Evolutionary conservation across 35 echinoderm and acorn worm species (phyloP).

Genomic region (Ophiothrix spiculata): DNA sequence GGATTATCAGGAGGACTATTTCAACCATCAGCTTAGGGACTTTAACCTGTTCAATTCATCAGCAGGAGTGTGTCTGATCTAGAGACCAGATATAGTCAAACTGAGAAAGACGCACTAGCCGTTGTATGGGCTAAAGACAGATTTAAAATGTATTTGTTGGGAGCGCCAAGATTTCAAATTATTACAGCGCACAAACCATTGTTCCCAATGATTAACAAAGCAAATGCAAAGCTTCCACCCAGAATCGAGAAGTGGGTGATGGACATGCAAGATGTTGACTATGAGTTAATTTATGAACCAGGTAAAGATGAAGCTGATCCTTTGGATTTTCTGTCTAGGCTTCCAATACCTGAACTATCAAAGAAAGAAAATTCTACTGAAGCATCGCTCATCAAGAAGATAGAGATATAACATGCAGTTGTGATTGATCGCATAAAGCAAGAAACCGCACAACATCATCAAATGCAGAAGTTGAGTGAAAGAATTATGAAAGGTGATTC

Average conservation of each 20-base stretch:
- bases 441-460: conserved; percentile 7
- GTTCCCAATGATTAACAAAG: conserved; percentile 29
- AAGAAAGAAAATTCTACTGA: conserved; percentile 31
- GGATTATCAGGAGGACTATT: conserved; percentile 37
- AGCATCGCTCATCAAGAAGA: background rate
- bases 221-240: conserved; percentile 26
- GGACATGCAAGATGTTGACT: conserved; percentile 56
- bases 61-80: conserved; percentile 41
- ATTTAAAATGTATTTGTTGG: conserved; percentile 37
- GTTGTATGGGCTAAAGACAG: conserved; percentile 32
- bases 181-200: conserved; percentile 42
- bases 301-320: conserved; percentile 46
- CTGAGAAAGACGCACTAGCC: conserved; percentile 61
- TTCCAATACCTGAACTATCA: conserved; percentile 33
- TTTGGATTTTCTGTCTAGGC: conserved; percentile 42
- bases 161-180: conserved; percentile 37
- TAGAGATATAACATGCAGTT: conserved; percentile 22
- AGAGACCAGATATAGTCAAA: conserved; percentile 68
- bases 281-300: conserved; percentile 41
- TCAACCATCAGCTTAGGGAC: conserved; percentile 25
- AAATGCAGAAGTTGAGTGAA: conserved; percentile 8
- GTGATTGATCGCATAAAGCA: background rate
- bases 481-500: conserved; percentile 16
- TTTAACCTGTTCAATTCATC: conserved; percentile 49
- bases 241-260: conserved; percentile 39